Evolutionary conservation across 2,113 vertebrate genomes (phyloP), one percentile per base, ranked within the genome.

Genomic region (Channa argus): DNA sequence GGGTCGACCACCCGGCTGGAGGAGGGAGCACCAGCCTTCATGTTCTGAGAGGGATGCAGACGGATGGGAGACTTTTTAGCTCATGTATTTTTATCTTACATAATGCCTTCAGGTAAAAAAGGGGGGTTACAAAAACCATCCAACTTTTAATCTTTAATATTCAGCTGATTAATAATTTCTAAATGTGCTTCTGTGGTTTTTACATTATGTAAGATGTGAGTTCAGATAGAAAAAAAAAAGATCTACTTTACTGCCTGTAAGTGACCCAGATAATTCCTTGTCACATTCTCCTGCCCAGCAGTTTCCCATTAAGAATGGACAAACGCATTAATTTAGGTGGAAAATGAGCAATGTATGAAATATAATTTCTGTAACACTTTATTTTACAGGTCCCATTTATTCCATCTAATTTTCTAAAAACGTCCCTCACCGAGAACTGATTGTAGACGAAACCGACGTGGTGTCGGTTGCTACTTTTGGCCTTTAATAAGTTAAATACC

Each of bases 1-100:
- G 90, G 92, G 62, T 94, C 93, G 0, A 82, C 74, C 33, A 51
- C 65, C 24, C 85, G 82, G 68, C 88, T 88, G 64, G 86, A 89
- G 63, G 91, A 88, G 1, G 91, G 78, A 0, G 76, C 91, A 11
- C 87, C 37, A 8, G 87, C 86, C 77, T 93, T 93, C 84, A 83
- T 11, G 84, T 73, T 80, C 91, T 94, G 82, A 8, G 36, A n/a
- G 52, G 52, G 66, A 82, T 0, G n/a, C 65, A 56, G 8, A 71
- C 37, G 36, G 41, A 0, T 4, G n/a, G n/a, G 43, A 63, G 5
- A 61, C 2, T 51, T 54, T 73, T 75, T 0, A 76, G 68, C 70
- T 82, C 63, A n/a, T 10, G 43, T 2, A 54, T 51, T 39, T 24
- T 60, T 9, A 0, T 47, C 55, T 88, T 82, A 90, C 47, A 65